Percentiles rank a stretch among this genome's conserved stretches.
Conservation (phyloP, 2,797 vertebrate species). For the Syngnathus acus region DNA sequence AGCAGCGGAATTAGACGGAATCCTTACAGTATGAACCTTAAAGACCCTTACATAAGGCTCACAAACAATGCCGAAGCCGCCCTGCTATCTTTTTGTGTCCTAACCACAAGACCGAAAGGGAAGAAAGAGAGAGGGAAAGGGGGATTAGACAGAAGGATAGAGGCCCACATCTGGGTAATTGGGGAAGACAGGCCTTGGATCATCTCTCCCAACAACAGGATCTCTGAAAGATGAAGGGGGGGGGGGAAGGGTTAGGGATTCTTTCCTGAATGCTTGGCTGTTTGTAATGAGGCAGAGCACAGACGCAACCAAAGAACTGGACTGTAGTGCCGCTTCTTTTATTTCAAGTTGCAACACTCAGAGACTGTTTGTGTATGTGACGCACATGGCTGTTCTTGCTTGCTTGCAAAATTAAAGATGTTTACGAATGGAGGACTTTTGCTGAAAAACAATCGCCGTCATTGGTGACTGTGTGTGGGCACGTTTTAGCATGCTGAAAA, state of each 20-base stretch:
- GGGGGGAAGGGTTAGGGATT: neutral
- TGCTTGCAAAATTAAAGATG: neutral
- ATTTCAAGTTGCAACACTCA: neutral
- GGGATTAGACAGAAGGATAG: slow-evolving; percentile 46
- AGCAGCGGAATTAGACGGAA: neutral
- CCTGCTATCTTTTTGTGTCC: slow-evolving; percentile 18
- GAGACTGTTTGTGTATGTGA: neutral
- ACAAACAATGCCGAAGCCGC: slow-evolving; percentile 20
- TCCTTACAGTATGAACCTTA: slow-evolving; percentile 17
- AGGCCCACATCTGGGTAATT: slow-evolving; percentile 58
- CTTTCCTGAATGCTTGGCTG: neutral
- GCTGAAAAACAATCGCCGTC: neutral
- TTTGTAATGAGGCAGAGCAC: slow-evolving; percentile 9
- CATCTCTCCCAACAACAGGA: slow-evolving; percentile 45
- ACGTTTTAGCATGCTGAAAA: neutral
- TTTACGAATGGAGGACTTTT: neutral
- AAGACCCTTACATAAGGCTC: slow-evolving; percentile 24
- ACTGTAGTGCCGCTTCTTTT: neutral
- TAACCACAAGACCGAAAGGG: slow-evolving; percentile 19
- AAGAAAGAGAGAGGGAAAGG: slow-evolving; percentile 32
- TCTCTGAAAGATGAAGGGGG: slow-evolving; percentile 24
- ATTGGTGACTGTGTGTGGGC: neutral
- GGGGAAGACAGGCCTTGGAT: slow-evolving; percentile 56
- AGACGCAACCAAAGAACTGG: neutral
- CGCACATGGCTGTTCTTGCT: neutral